Evolutionary conservation across 2,888 invertebrate genomes (phyloP).

Genomic region (Machimus rusticus): DNA sequence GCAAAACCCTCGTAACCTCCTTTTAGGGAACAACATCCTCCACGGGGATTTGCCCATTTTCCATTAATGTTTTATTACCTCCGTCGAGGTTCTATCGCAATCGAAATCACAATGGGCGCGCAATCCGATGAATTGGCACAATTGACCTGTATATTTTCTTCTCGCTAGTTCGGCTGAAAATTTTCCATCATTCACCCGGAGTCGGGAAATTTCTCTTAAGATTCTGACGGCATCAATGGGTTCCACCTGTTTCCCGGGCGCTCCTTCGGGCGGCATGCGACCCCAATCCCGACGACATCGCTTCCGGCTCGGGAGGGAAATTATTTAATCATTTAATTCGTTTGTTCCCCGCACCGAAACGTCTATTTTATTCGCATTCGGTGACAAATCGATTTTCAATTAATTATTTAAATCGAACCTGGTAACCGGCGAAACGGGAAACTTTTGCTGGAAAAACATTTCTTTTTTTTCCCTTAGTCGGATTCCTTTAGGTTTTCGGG

Average conservation of each 20-base stretch:
- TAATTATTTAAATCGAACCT: constrained; percentile 26
- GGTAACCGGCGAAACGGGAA: background rate
- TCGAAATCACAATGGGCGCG: background rate
- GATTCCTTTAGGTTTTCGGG: background rate
- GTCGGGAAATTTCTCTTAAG: background rate
- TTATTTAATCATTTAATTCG: constrained; percentile 18
- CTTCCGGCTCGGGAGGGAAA: background rate
- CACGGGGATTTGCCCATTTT: background rate
- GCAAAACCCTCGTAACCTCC: background rate
- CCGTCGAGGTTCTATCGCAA: background rate
- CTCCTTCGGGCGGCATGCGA: background rate
- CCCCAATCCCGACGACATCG: background rate
- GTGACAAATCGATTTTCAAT: constrained; percentile 32
- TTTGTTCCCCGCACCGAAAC: background rate
- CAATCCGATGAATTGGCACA: background rate
- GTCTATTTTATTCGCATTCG: constrained; percentile 9
- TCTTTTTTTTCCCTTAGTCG: background rate
- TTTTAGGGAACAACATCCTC: background rate
- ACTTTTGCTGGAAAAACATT: background rate
- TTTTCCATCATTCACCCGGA: background rate
- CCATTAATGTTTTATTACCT: background rate
- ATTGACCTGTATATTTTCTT: background rate
- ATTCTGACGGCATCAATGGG: background rate
- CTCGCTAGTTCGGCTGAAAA: background rate
- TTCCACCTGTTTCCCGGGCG: background rate